phyloP scores from a whole-genome alignment of 2,888 invertebrate genomes.

The Philereme vetulata region DNA sequence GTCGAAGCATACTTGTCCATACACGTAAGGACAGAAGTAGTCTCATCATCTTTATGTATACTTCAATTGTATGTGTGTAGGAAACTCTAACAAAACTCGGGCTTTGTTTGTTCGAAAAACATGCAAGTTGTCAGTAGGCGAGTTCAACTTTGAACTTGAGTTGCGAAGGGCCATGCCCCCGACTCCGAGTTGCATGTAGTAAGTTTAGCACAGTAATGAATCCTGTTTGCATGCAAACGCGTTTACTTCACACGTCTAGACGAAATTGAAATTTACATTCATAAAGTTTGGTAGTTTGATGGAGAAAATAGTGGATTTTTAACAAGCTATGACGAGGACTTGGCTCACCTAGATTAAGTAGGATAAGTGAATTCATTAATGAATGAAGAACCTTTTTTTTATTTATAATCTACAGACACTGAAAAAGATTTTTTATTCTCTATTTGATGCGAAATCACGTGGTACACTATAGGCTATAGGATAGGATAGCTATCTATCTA shows the following conservation, averaged over 20 bases:
- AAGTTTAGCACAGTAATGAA: constrained; percentile 55
- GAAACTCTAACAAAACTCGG: constrained; percentile 13
- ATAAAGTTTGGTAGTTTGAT: constrained; percentile 48
- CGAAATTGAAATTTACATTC: constrained; percentile 70
- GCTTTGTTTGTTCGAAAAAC: constrained; percentile 23
- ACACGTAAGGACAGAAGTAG: too few relatives aligned
- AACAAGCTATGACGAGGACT: constrained; percentile 19
- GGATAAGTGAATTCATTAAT: too few relatives aligned
- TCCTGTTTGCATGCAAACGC: constrained; percentile 70
- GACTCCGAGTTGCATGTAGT: constrained; percentile 13
- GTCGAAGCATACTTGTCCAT: too few relatives aligned
- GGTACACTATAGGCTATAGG: too few relatives aligned
- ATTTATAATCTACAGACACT: background rate
- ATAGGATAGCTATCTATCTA: too few relatives aligned
- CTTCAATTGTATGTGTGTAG: constrained; percentile 1
- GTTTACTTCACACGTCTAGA: constrained; percentile 68
- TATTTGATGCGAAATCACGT: too few relatives aligned
- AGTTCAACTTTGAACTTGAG: constrained; percentile 27
- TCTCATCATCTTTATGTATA: too few relatives aligned
- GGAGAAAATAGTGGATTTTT: constrained; percentile 16
- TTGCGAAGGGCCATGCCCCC: constrained; percentile 26
- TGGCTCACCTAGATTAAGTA: too few relatives aligned
- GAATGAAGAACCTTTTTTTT: background rate
- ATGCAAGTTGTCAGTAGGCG: constrained; percentile 17
- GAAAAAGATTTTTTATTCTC: too few relatives aligned